Conservation (phyloP, 2,888 invertebrate genomes). For the Gymnosoma rotundatum region DNA sequence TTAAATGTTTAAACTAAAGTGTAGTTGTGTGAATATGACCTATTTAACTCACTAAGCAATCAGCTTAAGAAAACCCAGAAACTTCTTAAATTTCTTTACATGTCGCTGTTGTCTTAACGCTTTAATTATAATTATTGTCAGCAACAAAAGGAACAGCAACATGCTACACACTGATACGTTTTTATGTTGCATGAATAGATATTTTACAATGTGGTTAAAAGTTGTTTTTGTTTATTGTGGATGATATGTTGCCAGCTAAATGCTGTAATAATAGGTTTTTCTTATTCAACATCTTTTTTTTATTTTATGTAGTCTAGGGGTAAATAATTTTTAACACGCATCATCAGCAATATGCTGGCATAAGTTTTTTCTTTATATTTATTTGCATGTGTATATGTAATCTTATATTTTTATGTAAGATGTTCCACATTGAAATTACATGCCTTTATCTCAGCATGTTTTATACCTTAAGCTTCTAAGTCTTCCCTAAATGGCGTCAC, state of each 20-base stretch:
- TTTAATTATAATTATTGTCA: conserved; percentile 12
- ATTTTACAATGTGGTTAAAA: conserved; percentile 34
- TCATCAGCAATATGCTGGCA: conserved; percentile 51
- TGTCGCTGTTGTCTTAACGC: background rate
- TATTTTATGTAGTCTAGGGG: conserved; percentile 15
- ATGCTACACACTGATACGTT: conserved; percentile 38
- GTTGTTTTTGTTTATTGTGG: background rate
- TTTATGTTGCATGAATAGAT: background rate
- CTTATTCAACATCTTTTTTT: conserved; percentile 6
- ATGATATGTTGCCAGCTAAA: conserved; percentile 54
- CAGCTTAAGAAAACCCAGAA: too few species aligned
- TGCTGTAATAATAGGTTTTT: conserved; percentile 65
- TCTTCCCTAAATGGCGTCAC: conserved; percentile 66
- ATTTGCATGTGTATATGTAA: conserved; percentile 20
- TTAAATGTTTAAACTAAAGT: too few species aligned
- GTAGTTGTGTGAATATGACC: too few species aligned
- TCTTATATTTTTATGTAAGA: background rate
- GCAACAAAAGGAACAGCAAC: conserved; percentile 1
- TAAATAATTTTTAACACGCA: conserved; percentile 54
- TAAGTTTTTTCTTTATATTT: background rate
- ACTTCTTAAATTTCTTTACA: background rate
- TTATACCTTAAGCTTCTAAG: conserved; percentile 47
- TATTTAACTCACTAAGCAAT: too few species aligned
- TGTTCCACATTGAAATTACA: conserved; percentile 15
- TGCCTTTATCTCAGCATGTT: conserved; percentile 43